These are phyloP conservation scores for Tenthredo notha DNA, from an alignment of 2,888 invertebrate species.

Conservation along the genomic window DNA sequence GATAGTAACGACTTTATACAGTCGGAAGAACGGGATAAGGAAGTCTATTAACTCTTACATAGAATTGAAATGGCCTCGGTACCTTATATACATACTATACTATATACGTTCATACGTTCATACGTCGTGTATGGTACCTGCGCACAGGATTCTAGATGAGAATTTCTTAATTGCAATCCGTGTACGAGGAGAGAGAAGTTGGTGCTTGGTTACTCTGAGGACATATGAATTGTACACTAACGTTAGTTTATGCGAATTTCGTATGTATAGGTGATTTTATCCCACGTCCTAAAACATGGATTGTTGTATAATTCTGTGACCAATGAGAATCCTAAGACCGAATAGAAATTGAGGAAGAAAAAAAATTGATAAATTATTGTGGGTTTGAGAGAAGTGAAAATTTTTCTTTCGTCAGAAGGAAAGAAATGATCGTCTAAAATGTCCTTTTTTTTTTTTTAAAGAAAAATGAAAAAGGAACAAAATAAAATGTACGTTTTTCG, in stretches of 20 bases:
- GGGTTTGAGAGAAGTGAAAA: too few species aligned
- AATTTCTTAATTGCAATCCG: constrained; percentile 17
- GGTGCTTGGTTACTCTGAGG: background rate
- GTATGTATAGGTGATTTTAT: background rate
- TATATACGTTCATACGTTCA: background rate
- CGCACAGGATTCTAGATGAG: background rate
- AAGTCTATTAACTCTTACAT: constrained; percentile 17
- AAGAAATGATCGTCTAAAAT: background rate
- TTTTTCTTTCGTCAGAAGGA: background rate
- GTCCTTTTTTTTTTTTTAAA: background rate
- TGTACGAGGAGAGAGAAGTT: background rate
- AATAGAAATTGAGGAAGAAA: background rate
- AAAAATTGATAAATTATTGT: background rate
- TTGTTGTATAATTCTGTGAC: background rate
- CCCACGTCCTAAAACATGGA: background rate
- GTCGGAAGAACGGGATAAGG: background rate
- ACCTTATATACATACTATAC: background rate
- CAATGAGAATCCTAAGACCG: background rate
- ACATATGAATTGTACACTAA: background rate
- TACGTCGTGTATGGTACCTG: background rate
- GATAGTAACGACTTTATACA: too few species aligned
- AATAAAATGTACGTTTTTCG: background rate
- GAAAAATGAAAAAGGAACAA: background rate
- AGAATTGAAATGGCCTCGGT: constrained; percentile 4
- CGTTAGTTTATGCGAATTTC: background rate